phyloP scores from a whole-genome alignment of 2,888 invertebrate species.

The Bellardia bayeri region DNA sequence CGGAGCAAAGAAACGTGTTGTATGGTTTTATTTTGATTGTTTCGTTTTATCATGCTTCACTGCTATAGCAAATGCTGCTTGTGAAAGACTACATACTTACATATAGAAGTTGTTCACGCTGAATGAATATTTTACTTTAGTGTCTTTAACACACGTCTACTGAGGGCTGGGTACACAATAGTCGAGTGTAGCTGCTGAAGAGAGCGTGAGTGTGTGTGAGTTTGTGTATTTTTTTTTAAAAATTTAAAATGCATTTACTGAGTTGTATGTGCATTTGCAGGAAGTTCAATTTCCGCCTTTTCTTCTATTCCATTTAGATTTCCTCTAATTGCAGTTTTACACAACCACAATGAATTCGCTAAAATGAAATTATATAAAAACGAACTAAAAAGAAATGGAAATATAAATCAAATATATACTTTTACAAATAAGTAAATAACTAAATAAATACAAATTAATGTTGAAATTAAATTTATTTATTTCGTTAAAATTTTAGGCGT shows the following conservation, averaged over 20 bases:
- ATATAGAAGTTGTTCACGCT: not conserved
- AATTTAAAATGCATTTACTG: slow-evolving; percentile 68
- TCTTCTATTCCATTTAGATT: slow-evolving; percentile 71
- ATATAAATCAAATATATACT: not conserved
- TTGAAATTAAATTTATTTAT: too few species aligned
- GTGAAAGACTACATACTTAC: not conserved
- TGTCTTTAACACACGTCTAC: not conserved
- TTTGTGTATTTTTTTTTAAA: slow-evolving; percentile 10
- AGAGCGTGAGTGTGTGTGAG: not conserved
- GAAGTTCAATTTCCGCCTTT: slow-evolving; percentile 73
- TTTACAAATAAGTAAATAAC: too few species aligned
- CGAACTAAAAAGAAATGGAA: slow-evolving; percentile 5
- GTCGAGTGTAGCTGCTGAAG: too few species aligned
- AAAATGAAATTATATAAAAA: slow-evolving; percentile 55
- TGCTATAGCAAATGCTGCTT: not conserved
- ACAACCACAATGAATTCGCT: slow-evolving; percentile 69
- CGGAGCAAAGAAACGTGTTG: not conserved
- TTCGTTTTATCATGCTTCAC: not conserved
- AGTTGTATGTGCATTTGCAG: slow-evolving; percentile 60
- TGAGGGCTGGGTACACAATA: too few species aligned
- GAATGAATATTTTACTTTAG: slow-evolving; percentile 17
- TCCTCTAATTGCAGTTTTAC: slow-evolving; percentile 72
- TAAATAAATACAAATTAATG: too few species aligned
- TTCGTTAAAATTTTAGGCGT: too few species aligned
- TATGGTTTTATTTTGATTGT: not conserved